phyloP scores from a whole-genome alignment of 1,140 invertebrate species.

The Drosophila malerkotliana region DNA sequence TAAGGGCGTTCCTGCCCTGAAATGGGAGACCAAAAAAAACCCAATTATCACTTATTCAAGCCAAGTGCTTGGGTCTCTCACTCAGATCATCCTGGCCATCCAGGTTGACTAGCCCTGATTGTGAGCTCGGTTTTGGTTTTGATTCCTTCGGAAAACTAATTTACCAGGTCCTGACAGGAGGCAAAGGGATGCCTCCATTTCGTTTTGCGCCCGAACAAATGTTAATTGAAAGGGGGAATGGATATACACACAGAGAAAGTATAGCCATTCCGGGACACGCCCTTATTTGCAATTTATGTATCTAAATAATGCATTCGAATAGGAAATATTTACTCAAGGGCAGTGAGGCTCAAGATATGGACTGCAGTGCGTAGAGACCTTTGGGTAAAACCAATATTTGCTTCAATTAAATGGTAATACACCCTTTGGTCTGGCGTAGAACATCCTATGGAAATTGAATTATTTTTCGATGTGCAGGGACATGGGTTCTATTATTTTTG shows the following conservation, averaged over 20 bases:
- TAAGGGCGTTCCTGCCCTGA: slow-evolving; percentile 29
- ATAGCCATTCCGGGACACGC: no score
- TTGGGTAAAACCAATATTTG: not conserved
- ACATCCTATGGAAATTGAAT: not conserved
- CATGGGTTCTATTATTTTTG: slow-evolving; percentile 50
- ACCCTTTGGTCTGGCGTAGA: not conserved
- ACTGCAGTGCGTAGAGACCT: not conserved
- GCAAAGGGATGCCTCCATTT: slow-evolving; percentile 11
- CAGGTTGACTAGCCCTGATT: slow-evolving; percentile 25
- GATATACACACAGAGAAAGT: not conserved
- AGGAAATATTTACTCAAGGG: not conserved
- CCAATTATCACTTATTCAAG: slow-evolving; percentile 74
- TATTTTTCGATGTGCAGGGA: not conserved
- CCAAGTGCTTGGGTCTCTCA: slow-evolving; percentile 36
- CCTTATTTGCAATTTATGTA: not conserved
- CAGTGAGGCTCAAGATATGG: not conserved
- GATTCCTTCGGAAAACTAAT: slow-evolving; percentile 50
- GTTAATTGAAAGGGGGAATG: slow-evolving; percentile 65
- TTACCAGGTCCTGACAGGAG: slow-evolving; percentile 23
- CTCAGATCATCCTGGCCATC: slow-evolving; percentile 13
- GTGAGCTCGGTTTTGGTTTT: slow-evolving; percentile 27
- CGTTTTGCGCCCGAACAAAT: slow-evolving; percentile 52
- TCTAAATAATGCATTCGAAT: no score
- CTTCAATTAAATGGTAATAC: not conserved
- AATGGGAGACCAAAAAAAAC: slow-evolving; percentile 61